These are phyloP conservation scores for Ypsolopha scabrella DNA, from an alignment of 2,888 invertebrate species.

Conservation along the genomic window DNA sequence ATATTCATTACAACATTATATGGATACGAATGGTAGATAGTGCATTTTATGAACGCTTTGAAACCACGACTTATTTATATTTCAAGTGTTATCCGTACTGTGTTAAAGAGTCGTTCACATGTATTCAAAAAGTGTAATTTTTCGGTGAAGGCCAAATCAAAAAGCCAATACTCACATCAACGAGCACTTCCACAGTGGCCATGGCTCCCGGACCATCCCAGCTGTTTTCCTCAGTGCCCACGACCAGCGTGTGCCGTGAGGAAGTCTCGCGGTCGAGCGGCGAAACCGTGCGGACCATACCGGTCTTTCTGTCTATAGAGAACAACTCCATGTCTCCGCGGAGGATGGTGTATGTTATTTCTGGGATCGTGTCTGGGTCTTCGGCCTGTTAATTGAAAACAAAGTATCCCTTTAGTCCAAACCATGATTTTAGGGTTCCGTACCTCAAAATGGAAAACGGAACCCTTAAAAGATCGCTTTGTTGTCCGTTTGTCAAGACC, in stretches of 20 bases:
- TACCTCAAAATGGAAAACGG: too few relatives aligned
- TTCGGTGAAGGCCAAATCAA: background rate
- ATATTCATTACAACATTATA: too few relatives aligned
- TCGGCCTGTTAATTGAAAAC: conserved; percentile 67
- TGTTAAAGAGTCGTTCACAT: too few relatives aligned
- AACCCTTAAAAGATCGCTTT: too few relatives aligned
- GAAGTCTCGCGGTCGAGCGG: conserved; percentile 85
- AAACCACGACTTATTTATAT: too few relatives aligned
- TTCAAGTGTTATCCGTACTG: too few relatives aligned
- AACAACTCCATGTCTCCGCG: conserved; percentile 87
- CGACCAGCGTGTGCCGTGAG: conserved; percentile 77
- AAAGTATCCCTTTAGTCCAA: too few relatives aligned
- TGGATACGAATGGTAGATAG: too few relatives aligned
- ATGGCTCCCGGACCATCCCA: conserved; percentile 77
- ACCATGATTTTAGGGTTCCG: too few relatives aligned
- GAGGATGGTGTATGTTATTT: conserved; percentile 86
- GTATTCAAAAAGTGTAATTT: background rate
- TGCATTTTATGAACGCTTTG: too few relatives aligned
- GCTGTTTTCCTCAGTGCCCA: conserved; percentile 88
- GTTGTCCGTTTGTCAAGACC: too few relatives aligned
- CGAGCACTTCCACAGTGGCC: conserved; percentile 79
- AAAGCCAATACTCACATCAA: conserved; percentile 68
- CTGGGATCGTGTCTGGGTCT: conserved; percentile 84
- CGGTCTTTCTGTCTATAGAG: conserved; percentile 83
- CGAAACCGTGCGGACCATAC: conserved; percentile 80